phyloP scores from a whole-genome alignment of 2,113 vertebrate species.

The Gulo gulo region DNA sequence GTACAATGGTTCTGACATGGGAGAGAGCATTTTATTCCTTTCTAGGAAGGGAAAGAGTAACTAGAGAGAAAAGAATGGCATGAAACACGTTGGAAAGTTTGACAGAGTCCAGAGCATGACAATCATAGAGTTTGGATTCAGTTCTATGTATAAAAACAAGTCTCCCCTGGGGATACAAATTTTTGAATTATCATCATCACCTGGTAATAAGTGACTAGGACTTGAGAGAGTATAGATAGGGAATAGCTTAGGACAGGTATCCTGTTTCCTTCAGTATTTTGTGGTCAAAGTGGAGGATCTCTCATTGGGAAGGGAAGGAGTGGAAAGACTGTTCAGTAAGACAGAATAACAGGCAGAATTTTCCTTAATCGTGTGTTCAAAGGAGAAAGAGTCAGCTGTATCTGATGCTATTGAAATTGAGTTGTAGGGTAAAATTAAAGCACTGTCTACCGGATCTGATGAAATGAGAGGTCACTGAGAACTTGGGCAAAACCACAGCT shows the following conservation, averaged over 20 bases:
- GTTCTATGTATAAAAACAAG: neutral
- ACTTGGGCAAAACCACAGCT: neutral
- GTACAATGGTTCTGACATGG: neutral
- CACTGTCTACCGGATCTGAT: neutral
- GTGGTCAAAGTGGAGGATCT: neutral
- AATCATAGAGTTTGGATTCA: neutral
- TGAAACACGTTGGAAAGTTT: neutral
- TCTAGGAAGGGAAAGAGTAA: neutral
- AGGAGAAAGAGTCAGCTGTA: neutral
- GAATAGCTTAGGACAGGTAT: neutral
- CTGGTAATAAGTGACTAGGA: neutral
- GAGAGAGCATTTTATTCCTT: neutral
- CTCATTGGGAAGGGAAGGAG: accelerated
- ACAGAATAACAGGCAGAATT: neutral
- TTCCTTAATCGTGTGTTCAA: neutral
- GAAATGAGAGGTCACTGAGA: neutral
- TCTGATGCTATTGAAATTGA: neutral
- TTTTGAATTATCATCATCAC: neutral
- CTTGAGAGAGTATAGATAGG: neutral
- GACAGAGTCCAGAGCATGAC: neutral
- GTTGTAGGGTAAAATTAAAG: neutral
- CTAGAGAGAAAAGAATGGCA: neutral
- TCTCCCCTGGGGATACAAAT: neutral
- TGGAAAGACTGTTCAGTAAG: neutral
- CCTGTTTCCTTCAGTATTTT: neutral